These are phyloP conservation scores for Melinopterus prodromus DNA, from an alignment of 2,888 invertebrate genomes.

Conservation along the genomic window DNA sequence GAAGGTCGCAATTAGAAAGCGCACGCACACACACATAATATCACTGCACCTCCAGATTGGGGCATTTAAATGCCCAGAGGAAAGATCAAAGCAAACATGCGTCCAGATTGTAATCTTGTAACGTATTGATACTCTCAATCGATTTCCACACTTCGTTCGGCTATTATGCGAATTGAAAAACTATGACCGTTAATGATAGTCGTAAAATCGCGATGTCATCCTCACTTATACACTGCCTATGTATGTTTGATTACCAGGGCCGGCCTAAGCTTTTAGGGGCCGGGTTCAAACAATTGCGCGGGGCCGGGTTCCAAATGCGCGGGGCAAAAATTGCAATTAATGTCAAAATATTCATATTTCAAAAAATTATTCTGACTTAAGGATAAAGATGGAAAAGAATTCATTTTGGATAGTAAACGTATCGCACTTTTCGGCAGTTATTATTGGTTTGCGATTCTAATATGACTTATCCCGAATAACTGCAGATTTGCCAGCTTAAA, in stretches of 20 bases:
- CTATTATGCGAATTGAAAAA: background rate
- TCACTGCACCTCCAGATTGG: background rate
- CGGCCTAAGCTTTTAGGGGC: too few relatives aligned
- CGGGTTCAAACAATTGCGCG: too few relatives aligned
- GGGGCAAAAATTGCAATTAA: too few relatives aligned
- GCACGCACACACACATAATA: background rate
- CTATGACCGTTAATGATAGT: background rate
- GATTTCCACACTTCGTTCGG: background rate
- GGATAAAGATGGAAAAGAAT: too few relatives aligned
- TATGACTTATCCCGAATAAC: too few relatives aligned
- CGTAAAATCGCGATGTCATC: background rate
- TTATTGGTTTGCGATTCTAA: too few relatives aligned
- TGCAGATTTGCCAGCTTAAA: too few relatives aligned
- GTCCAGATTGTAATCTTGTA: background rate
- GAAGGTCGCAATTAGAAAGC: background rate
- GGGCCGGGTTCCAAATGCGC: too few relatives aligned
- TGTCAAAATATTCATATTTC: too few relatives aligned
- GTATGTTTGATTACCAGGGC: background rate
- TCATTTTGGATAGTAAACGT: too few relatives aligned
- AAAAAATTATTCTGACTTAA: too few relatives aligned
- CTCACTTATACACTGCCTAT: background rate
- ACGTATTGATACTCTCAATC: background rate
- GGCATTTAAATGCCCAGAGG: background rate
- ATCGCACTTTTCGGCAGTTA: too few relatives aligned
- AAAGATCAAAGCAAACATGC: background rate